A percentile compares a stretch with the other conserved stretches of the same genome.
phyloP scores from a whole-genome alignment of 2,113 vertebrate species.

The Apodemus sylvaticus region DNA sequence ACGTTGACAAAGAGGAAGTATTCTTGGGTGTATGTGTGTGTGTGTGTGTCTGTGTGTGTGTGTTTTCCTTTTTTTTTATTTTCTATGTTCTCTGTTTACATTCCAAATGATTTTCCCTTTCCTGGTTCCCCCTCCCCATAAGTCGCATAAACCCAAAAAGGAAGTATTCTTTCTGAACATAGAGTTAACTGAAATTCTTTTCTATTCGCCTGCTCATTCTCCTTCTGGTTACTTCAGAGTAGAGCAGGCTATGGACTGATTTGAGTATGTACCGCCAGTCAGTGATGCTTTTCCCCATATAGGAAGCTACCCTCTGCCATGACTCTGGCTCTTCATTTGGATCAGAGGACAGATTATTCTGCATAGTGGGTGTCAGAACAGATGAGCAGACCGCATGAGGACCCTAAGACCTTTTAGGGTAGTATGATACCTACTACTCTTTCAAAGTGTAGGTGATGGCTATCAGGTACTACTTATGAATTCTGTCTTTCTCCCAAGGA shows the following conservation, averaged over 20 bases:
- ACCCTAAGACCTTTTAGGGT: accelerated
- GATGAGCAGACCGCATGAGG: not conserved
- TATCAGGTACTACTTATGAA: not conserved
- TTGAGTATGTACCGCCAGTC: not conserved
- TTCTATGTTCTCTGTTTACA: no score
- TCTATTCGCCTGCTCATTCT: not conserved
- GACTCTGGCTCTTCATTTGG: not conserved
- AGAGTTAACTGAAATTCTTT: not conserved
- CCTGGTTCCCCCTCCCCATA: no score
- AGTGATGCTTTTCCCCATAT: not conserved
- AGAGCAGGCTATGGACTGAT: not conserved
- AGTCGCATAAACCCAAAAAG: no score
- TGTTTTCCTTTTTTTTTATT: no score
- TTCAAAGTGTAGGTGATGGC: accelerated
- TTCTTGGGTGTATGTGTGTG: no score
- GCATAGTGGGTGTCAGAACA: not conserved
- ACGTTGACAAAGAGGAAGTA: not conserved
- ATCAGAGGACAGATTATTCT: not conserved
- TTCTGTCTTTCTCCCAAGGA: not conserved
- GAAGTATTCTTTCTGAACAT: not conserved
- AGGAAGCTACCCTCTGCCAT: not conserved
- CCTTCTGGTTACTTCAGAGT: not conserved
- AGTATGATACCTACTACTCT: accelerated
- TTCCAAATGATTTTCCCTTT: no score
- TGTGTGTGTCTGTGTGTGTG: no score